These are phyloP conservation scores for Cantharis rufa DNA, from an alignment of 2,888 invertebrate species.

Conservation along the genomic window DNA sequence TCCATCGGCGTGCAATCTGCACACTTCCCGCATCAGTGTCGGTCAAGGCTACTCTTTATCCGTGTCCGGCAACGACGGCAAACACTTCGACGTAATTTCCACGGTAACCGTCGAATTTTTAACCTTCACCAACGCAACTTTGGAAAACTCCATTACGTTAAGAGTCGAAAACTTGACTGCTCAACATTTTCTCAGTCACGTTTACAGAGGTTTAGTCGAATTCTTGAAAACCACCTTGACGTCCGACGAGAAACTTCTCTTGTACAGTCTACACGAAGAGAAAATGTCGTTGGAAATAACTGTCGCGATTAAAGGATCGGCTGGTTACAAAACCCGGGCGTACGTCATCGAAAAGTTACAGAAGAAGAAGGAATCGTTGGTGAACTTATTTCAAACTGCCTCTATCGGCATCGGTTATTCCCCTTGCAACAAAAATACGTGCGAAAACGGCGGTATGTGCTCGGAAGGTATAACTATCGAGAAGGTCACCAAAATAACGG, in stretches of 20 bases:
- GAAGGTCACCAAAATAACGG: slow-evolving; percentile 73
- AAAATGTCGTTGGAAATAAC: slow-evolving; percentile 71
- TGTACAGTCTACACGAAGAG: slow-evolving; percentile 76
- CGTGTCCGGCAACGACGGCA: slow-evolving; percentile 87
- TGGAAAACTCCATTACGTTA: slow-evolving; percentile 81
- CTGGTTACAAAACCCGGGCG: slow-evolving; percentile 66
- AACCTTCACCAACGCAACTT: slow-evolving; percentile 77
- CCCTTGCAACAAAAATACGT: slow-evolving; percentile 73
- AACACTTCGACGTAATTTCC: slow-evolving; percentile 84
- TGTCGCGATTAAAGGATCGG: slow-evolving; percentile 64
- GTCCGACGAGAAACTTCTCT: slow-evolving; percentile 65
- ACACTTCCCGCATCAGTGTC: slow-evolving; percentile 72
- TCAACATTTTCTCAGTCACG: slow-evolving; percentile 73
- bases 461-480: slow-evolving; percentile 72
- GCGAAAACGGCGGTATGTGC: slow-evolving; percentile 80
- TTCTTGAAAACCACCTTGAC: slow-evolving; percentile 69
- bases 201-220: slow-evolving; percentile 76
- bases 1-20: slow-evolving; percentile 77
- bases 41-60: slow-evolving; percentile 77
- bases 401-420: slow-evolving; percentile 73
- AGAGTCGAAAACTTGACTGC: slow-evolving; percentile 75
- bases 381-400: slow-evolving; percentile 64
- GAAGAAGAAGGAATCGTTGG: slow-evolving; percentile 68
- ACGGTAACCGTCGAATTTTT: slow-evolving; percentile 83
- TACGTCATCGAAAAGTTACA: slow-evolving; percentile 68